These are phyloP conservation scores for Pachliopta kotzebuea DNA, from an alignment of 2,888 invertebrate genomes.

Conservation along the genomic window DNA sequence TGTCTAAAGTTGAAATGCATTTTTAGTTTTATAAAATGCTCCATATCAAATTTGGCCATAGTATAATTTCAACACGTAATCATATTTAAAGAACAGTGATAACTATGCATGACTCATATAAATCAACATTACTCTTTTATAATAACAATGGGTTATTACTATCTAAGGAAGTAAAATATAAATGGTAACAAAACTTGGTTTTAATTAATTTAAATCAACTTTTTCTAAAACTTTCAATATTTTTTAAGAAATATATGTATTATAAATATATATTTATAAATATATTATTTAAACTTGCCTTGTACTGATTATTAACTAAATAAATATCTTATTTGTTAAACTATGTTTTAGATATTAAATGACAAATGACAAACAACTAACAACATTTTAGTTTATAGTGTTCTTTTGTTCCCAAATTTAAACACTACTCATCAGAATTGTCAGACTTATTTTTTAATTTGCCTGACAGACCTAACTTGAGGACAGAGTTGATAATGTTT, in stretches of 20 bases:
- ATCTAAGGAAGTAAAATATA: background rate
- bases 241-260: background rate
- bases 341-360: background rate
- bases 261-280: background rate
- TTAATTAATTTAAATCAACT: background rate
- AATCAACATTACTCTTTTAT: background rate
- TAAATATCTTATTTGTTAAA: background rate
- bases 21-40: too few relatives aligned
- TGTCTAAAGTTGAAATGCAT: too few relatives aligned
- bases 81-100: background rate
- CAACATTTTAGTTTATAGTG: background rate
- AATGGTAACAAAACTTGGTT: background rate
- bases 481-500: constrained; percentile 73
- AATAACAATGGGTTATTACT: background rate
- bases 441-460: constrained; percentile 70
- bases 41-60: too few relatives aligned
- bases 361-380: background rate
- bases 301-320: background rate
- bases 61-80: background rate
- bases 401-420: background rate
- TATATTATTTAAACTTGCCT: background rate
- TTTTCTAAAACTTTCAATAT: background rate
- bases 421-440: constrained; percentile 48
- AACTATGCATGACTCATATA: background rate
- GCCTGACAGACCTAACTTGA: constrained; percentile 71